Conservation (phyloP, 2,797 vertebrate genomes). For the Carduelis carduelis region DNA sequence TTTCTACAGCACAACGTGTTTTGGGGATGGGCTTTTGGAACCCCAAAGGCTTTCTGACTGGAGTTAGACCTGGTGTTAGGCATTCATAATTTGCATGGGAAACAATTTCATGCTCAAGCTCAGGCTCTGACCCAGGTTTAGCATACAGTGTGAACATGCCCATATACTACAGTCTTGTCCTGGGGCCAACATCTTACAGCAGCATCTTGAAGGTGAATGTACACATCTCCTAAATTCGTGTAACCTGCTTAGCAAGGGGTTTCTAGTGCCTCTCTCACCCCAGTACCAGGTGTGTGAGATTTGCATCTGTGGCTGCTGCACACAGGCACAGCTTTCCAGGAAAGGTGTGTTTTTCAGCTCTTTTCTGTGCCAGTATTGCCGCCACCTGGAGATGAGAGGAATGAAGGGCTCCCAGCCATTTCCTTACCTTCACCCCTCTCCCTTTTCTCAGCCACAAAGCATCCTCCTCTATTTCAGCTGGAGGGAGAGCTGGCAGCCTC, state of each 20-base stretch:
- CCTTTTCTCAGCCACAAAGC: neutral
- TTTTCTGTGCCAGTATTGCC: constrained; percentile 47
- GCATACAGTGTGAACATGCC: neutral
- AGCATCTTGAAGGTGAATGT: neutral
- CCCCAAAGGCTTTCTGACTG: neutral
- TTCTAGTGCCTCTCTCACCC: neutral
- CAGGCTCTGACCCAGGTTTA: neutral
- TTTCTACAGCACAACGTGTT: neutral
- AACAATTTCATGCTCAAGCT: neutral
- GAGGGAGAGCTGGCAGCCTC: constrained; percentile 27
- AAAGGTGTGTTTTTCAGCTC: constrained; percentile 9
- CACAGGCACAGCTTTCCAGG: neutral
- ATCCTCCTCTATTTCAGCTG: neutral
- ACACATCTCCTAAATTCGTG: neutral
- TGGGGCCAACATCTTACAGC: neutral
- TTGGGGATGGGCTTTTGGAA: neutral
- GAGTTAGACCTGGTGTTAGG: neutral
- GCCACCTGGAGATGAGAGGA: constrained; percentile 59
- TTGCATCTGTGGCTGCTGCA: neutral
- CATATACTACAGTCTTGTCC: neutral
- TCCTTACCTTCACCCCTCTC: neutral
- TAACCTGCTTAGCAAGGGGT: neutral
- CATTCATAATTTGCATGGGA: neutral
- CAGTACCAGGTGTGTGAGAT: neutral
- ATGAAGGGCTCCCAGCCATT: constrained; percentile 1